phyloP scores from a whole-genome alignment of 2,113 vertebrate species.

The Gymnarchus niloticus region DNA sequence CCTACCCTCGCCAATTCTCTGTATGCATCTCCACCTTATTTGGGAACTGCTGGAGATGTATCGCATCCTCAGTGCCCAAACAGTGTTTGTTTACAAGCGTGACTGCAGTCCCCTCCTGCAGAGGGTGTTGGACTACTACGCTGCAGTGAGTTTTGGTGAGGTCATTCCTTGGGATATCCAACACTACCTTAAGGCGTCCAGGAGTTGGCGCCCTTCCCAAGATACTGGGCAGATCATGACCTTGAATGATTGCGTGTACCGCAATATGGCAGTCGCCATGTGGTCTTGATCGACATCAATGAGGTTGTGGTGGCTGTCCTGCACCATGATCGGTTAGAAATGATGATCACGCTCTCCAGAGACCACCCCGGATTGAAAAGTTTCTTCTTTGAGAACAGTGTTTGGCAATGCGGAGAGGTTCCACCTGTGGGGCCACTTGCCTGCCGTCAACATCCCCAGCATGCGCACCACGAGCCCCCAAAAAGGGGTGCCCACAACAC shows the following conservation, averaged over 20 bases:
- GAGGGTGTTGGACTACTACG: slow-evolving; percentile 28
- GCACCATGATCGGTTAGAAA: slow-evolving; percentile 4
- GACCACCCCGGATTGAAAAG: neutral
- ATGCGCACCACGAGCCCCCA: slow-evolving; percentile 31
- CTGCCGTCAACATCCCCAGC: slow-evolving; percentile 21
- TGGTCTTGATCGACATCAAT: neutral
- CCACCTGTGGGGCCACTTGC: neutral
- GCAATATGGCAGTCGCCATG: slow-evolving; percentile 30
- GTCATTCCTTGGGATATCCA: slow-evolving; percentile 27
- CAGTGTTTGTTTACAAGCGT: slow-evolving; percentile 31
- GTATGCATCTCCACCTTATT: slow-evolving; percentile 34
- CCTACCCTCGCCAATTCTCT: slow-evolving; percentile 18
- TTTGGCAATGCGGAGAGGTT: neutral
- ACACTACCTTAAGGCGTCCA: slow-evolving; percentile 42
- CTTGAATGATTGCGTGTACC: slow-evolving; percentile 36
- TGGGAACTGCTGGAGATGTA: slow-evolving; percentile 41
- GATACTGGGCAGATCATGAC: slow-evolving; percentile 21
- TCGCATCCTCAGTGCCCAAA: slow-evolving; percentile 46
- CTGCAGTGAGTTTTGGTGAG: slow-evolving; percentile 19
- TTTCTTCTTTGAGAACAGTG: slow-evolving; percentile 29
- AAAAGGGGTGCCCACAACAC: slow-evolving; percentile 30
- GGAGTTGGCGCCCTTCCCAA: slow-evolving; percentile 19
- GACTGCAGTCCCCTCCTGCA: slow-evolving; percentile 15
- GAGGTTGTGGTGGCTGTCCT: slow-evolving; percentile 23
- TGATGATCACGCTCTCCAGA: slow-evolving; percentile 3